phyloP scores from a whole-genome alignment of 2,888 invertebrate genomes.

The Therioaphis trifolii region DNA sequence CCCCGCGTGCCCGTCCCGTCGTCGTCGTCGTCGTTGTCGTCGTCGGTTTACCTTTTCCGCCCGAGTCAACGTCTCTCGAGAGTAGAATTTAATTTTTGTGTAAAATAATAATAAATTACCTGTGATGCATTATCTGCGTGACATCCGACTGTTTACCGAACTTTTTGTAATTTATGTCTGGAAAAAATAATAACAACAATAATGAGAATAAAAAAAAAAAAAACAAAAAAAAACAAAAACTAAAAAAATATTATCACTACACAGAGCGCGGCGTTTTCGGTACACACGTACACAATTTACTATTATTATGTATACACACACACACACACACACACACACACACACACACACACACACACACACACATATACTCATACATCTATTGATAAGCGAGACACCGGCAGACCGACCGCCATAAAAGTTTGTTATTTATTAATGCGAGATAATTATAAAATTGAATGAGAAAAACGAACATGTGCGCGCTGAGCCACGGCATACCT shows the following conservation, averaged over 20 bases:
- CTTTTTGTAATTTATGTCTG: slow-evolving; percentile 15
- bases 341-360: too few species aligned
- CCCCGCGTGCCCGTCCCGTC: too few species aligned
- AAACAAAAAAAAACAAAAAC: too few species aligned
- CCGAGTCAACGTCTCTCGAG: not conserved
- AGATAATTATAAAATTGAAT: not conserved
- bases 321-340: too few species aligned
- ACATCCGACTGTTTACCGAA: not conserved
- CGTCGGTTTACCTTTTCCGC: not conserved
- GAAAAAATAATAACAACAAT: not conserved
- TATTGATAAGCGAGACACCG: not conserved
- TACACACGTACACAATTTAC: too few species aligned
- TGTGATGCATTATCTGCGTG: not conserved
- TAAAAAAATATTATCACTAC: too few species aligned
- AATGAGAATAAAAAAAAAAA: not conserved
- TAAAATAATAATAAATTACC: slow-evolving; percentile 19
- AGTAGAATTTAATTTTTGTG: not conserved
- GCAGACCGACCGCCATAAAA: not conserved
- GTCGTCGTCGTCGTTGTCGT: too few species aligned
- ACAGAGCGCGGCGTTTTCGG: too few species aligned
- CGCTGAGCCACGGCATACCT: not conserved
- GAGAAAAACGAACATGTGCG: slow-evolving; percentile 1
- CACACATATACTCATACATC: too few species aligned
- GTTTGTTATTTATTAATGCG: not conserved
- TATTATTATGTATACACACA: too few species aligned